Evolutionary conservation across 1,140 invertebrate genomes (phyloP), one percentile per base, ranked within the genome.

Genomic region (Drosophila pandora): DNA sequence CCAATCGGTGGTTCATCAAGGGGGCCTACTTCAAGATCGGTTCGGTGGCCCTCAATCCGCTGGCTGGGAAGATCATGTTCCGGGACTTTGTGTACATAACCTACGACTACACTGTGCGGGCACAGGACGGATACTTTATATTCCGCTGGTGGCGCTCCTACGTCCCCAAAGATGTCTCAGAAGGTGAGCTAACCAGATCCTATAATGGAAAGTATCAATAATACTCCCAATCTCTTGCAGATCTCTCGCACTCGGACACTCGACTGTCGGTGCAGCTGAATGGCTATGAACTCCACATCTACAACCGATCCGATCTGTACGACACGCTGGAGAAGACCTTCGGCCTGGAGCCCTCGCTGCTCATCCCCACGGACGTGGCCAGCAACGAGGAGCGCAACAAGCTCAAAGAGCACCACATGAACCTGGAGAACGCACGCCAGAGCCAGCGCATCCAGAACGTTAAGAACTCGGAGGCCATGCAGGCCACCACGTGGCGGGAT

Each of bases 11-110:
- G 92, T 95, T 97, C 87, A 95, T 96, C 74, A 95, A 94, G 91
- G 94, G 96, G 90, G 97, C 97, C 72, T 96, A 97, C 92, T 95
- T 98, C 79, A 96, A 96, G 94, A 96, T 98, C 92, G 97, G 98
- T 65, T 99, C 98, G 12, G 95, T 99, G 81, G 98, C 97, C 2
- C 93, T 99, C 37, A 98, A 98, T 92, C 96, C 97, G 25, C 93
- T 99, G 69, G 97, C 98, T 72, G 99, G 99, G 2, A 99, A 99
- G 93, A 96, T 99, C 41, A 99, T 99, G 98, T 99, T 99, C 93
- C 94, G 98, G 74, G 97, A 99, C 93, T 94, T 99, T 87, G 95
- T 97, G 52, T 98, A 97, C 80, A 97, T 99, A 41, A 98, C 97
- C 49, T 96, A 98, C 92, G 98, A 99, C 93, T 99, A 97, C 92